phyloP scores from a whole-genome alignment of 1,140 invertebrate genomes.

The Drosophila santomea region DNA sequence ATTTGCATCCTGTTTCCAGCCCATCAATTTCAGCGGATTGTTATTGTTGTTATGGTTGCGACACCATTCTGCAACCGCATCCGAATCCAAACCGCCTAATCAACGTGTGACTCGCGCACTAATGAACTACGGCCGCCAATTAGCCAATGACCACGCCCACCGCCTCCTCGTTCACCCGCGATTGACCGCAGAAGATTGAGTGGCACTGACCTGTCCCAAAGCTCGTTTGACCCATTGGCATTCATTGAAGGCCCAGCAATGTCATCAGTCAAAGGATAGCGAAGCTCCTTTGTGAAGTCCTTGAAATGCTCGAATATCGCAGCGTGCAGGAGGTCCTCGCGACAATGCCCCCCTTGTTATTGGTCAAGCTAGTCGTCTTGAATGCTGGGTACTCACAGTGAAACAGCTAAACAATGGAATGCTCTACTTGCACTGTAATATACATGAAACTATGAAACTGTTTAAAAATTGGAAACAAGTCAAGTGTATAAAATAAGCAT shows the following conservation, averaged over 20 bases:
- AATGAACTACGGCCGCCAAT: slow-evolving; percentile 63
- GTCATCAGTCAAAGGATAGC: slow-evolving; percentile 22
- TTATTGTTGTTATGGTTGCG: slow-evolving; percentile 47
- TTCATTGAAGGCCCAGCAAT: slow-evolving; percentile 16
- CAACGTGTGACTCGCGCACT: slow-evolving; percentile 47
- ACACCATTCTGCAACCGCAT: slow-evolving; percentile 60
- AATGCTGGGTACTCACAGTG: neutral
- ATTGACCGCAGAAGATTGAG: slow-evolving; percentile 19
- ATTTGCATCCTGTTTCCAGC: slow-evolving; percentile 17
- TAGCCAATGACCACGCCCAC: slow-evolving; percentile 30
- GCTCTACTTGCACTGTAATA: neutral
- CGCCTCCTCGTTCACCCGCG: slow-evolving; percentile 5
- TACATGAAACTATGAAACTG: no score
- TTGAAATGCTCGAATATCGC: neutral
- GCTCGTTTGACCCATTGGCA: neutral
- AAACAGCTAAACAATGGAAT: no score
- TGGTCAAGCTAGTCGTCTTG: neutral
- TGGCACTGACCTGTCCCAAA: slow-evolving; percentile 6
- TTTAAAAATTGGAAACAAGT: no score
- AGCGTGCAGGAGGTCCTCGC: neutral
- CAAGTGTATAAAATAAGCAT: neutral
- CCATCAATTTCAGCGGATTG: slow-evolving; percentile 35
- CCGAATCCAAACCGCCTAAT: slow-evolving; percentile 50
- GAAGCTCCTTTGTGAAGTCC: slow-evolving; percentile 5
- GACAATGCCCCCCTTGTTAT: neutral